Evolutionary conservation across 2,797 vertebrate genomes (phyloP).

Genomic region (Mionectes olivaceus): DNA sequence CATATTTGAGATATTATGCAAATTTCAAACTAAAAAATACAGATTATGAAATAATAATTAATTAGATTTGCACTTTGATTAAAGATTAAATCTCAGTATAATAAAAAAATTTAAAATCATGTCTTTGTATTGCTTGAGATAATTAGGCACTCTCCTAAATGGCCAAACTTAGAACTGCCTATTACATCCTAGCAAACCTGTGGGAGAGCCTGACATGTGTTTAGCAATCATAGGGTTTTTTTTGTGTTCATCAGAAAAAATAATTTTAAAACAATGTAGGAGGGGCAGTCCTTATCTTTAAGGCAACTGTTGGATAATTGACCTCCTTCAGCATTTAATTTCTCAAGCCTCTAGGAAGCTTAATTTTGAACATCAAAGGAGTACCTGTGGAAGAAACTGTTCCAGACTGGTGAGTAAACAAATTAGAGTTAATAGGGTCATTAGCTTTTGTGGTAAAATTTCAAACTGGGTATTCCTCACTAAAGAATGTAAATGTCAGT

Average conservation of each 20-base stretch:
- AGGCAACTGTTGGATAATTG: slow-evolving; percentile 79
- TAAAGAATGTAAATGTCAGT: slow-evolving; percentile 63
- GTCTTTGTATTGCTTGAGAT: slow-evolving; percentile 11
- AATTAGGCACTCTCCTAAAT: slow-evolving; percentile 52
- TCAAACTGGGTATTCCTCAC: slow-evolving; percentile 72
- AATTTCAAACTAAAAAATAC: slow-evolving; percentile 22
- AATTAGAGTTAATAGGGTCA: slow-evolving; percentile 81
- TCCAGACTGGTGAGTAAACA: slow-evolving; percentile 83
- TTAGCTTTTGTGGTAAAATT: slow-evolving; percentile 79
- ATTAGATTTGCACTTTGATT: slow-evolving; percentile 43
- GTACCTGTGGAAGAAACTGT: slow-evolving; percentile 79
- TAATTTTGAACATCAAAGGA: slow-evolving; percentile 80
- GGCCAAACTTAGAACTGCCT: slow-evolving; percentile 58
- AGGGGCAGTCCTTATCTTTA: slow-evolving; percentile 74
- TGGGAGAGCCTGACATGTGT: slow-evolving; percentile 53
- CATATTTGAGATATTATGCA: slow-evolving; percentile 22
- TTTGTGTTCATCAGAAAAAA: slow-evolving; percentile 67
- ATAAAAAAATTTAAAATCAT: background rate
- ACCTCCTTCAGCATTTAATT: slow-evolving; percentile 81
- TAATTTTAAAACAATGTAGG: slow-evolving; percentile 68
- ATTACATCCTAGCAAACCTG: slow-evolving; percentile 53
- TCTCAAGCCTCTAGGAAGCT: slow-evolving; percentile 80
- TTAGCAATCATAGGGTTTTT: slow-evolving; percentile 39
- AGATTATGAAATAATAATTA: slow-evolving; percentile 37
- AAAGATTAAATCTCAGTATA: slow-evolving; percentile 25